Base-by-base conservation (phyloP, 1,140 invertebrate genomes). In the Augochlora pura region DNA sequence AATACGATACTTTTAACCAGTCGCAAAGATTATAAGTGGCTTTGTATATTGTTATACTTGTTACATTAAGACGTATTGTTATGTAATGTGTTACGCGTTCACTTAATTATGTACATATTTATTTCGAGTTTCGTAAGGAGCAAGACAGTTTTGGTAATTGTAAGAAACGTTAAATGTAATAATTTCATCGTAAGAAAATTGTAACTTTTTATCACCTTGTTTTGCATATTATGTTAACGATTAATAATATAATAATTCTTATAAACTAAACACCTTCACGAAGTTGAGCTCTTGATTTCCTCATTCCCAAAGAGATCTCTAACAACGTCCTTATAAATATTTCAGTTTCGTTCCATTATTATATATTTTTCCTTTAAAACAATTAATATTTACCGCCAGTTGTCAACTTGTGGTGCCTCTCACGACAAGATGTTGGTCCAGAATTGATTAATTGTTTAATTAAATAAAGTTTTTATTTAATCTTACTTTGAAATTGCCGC, bases 221-320 rank as follows among this genome's bases (percentile, higher is more conserved):
- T 86, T 82, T 85, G 83, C 85, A 85, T 73, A 85, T 85, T 85
- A 77, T 78, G 84, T 86, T 86, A 74, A 86, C 75, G 73, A 72
- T 81, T 74, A 71, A 82, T 82, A 79, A 79, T 79, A 79, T 79
- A 79, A 79, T 62, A 73, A 79, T 74, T 79, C 70, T 59, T 74
- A 79, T 63, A 73, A 74, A 67, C 52, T 21, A 49, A 59, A 63
- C n/a, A n/a, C n/a, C n/a, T n/a, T n/a, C n/a, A n/a, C n/a, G n/a
- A n/a, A n/a, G n/a, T n/a, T n/a, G n/a, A n/a, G n/a, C n/a, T n/a
- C n/a, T n/a, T n/a, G n/a, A n/a, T n/a, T n/a, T n/a, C n/a, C n/a
- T n/a, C n/a, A n/a, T n/a, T n/a, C n/a, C n/a, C n/a, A n/a, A n/a
- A n/a, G n/a, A n/a, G n/a, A n/a, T n/a, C n/a, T n/a, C n/a, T n/a